Evolutionary conservation across 2,797 vertebrate species (phyloP).

Genomic region (Pseudocheirus occidentalis): DNA sequence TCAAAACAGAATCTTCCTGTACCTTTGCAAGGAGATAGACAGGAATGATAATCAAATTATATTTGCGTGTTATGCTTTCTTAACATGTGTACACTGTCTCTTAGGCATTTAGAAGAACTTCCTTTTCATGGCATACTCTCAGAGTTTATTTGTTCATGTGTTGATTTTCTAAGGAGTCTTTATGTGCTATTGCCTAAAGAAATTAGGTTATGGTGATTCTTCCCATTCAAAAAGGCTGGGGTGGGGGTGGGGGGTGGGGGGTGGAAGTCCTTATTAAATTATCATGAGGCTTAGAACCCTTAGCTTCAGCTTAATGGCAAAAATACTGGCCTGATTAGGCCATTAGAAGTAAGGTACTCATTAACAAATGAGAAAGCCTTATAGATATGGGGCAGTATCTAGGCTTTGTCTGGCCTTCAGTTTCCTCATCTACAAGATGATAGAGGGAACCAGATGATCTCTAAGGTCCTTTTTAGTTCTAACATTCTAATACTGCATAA

Average conservation of each 20-base stretch:
- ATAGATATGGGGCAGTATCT: neutral
- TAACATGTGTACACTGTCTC: neutral
- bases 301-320: neutral
- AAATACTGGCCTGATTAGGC: neutral
- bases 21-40: neutral
- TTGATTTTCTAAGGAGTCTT: constrained; percentile 5
- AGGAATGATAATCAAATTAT: constrained; percentile 20
- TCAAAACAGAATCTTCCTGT: constrained; percentile 2
- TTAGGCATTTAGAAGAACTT: neutral
- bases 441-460: neutral
- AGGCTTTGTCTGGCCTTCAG: neutral
- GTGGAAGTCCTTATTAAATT: neutral
- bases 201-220: neutral
- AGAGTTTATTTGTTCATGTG: constrained; percentile 25
- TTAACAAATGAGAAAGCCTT: neutral
- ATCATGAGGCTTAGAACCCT: neutral
- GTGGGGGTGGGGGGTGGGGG: too few species aligned
- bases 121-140: neutral
- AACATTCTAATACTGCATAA: neutral
- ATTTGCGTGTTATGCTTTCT: neutral
- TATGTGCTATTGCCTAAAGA: constrained; percentile 38
- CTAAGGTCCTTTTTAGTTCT: neutral
- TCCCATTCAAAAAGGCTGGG: neutral
- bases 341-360: neutral
- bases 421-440: neutral